Base-by-base conservation (phyloP, 2,113 vertebrate species). In the Podarcis raffonei region DNA sequence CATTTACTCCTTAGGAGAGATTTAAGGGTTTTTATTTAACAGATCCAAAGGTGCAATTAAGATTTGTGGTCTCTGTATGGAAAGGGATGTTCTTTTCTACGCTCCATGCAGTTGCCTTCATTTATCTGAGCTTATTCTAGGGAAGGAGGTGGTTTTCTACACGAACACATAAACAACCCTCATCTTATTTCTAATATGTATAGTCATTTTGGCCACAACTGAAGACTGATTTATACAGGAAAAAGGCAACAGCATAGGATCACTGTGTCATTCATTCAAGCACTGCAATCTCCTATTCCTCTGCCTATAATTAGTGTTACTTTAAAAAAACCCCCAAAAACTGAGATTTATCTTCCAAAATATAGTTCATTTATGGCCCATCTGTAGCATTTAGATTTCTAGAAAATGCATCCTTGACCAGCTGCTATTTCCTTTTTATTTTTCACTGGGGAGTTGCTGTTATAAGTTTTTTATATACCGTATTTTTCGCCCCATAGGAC, bases 121-220 rank as follows among this genome's bases (percentile, higher is more conserved):
- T 76, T 5, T 53, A 23, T 69, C 48, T 81, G 68, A 71, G 32
- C 4, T 39, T 81, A 81, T 78, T 32, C 89, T 88, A 62, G 11
- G 83, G 1, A 72, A 13, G 32, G 84, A 92, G 87, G 1, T 62
- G 15, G 30, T 62, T 90, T 86, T 23, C 35, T 42, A 15, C 37
- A 42, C 9, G n/a, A 42, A 69, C 65, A 42, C n/a, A 81, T 57
- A 81, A 35, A 81, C n/a, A 81, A 35, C 59, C 42, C 90, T 89
- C 81, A 1, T 20, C 53, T 0, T 42, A 23, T 0, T 85, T 91
- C 69, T 62, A 0, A 15, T 62, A 9, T 42, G 77, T 85, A 30
- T 57, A 85, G 65, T 23, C n/a, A 59, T 83, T 25, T 72, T 86
- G 37, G 30, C 27, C n/a, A 2, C 69, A 23, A 7, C 6, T 1